phyloP scores from a whole-genome alignment of 2,113 vertebrate genomes.

The Sander vitreus region DNA sequence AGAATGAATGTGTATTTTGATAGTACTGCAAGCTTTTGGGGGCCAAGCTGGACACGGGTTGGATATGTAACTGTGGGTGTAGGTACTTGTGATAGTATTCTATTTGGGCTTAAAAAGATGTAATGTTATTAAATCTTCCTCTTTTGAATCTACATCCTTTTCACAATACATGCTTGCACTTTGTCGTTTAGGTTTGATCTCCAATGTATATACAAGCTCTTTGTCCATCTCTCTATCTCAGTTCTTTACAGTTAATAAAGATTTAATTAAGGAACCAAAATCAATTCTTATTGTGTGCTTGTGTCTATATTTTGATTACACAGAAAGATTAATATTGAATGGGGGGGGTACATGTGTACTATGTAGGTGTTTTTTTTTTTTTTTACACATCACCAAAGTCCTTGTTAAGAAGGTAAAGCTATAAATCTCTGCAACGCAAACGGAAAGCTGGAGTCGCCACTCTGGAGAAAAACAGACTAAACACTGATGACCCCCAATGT shows the following conservation, averaged over 20 bases:
- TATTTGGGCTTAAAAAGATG: neutral
- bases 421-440: slow-evolving; percentile 82
- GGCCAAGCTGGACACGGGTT: slow-evolving; percentile 5
- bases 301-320: neutral
- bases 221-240: neutral
- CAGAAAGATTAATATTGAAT: neutral
- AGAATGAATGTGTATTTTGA: slow-evolving; percentile 50
- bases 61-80: neutral
- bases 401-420: slow-evolving; percentile 66
- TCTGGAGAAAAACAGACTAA: slow-evolving; percentile 86
- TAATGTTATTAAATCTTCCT: neutral
- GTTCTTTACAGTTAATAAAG: no score
- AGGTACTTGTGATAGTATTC: neutral
- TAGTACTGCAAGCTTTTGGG: slow-evolving; percentile 34
- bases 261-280: no score
- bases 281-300: neutral
- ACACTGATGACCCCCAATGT: slow-evolving; percentile 71
- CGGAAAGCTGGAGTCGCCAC: slow-evolving; percentile 85
- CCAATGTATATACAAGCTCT: no score
- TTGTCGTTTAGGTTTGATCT: no score
- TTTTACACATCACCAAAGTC: slow-evolving; percentile 46
- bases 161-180: no score
- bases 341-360: neutral
- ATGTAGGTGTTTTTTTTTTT: neutral
- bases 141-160: neutral